Base-by-base conservation (phyloP, 1,140 invertebrate species). In the Sesamia nonagrioides region DNA sequence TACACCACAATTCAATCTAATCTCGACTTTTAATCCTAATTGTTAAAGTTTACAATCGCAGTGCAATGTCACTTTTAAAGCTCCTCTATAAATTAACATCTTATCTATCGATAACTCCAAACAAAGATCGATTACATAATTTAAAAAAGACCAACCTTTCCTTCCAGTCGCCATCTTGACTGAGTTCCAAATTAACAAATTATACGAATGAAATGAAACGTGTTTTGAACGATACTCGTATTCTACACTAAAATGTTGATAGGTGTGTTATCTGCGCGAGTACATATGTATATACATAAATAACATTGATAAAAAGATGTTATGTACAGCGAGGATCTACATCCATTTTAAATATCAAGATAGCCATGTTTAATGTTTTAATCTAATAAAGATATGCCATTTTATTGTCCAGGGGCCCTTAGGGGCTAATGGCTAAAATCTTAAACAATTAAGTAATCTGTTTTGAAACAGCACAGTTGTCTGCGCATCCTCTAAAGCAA, bases 91-190 rank as follows among this genome's bases (percentile, higher is more conserved):
- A 2, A 18, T 42, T 21, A 42, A 21, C 37, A 66, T 5, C 37
- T 21, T 13, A 42, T 45, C 61, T 42, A 21, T 18, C 17, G 17
- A 21, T 66, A 40, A 8, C 11, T 42, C n/a, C 6, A 18, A 63
- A 63, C 15, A 40, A 37, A n/a, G 5, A 68, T 68, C 48, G 60
- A 17, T 48, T 48, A 2, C 9, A 45, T 45, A 1, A 9, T 7
- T 6, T 45, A 35, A 21, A 66, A 21, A 66, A 58, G 71, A 82
- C 82, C 76, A 56, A 87, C 85, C 87, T 88, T 77, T 87, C 77
- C 72, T 68, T 27, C 42, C 45, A 35, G 84, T 71, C 82, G 84
- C 82, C 84, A 88, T 83, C n/a, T 77, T 77, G 60, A 76, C 17
- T 48, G 7, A 15, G 66, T 27, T 48, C 2, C 40, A 27, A 35